Percentiles rank a stretch among this genome's conserved stretches.
phyloP scores from a whole-genome alignment of 2,888 invertebrate genomes.

The Ochlodes sylvanus region DNA sequence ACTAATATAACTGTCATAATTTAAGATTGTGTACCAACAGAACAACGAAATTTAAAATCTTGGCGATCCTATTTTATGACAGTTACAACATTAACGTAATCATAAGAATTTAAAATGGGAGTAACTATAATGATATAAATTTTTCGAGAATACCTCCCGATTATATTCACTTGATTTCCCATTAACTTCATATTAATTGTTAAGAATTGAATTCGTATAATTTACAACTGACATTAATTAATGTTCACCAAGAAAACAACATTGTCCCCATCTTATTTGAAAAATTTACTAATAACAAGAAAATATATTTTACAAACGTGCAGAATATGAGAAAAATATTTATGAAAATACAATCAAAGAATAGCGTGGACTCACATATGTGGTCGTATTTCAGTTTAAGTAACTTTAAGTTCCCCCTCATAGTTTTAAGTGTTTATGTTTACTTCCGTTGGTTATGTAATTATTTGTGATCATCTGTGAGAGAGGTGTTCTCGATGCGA shows the following conservation, averaged over 20 bases:
- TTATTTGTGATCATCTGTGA: constrained; percentile 83
- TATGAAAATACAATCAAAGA: constrained; percentile 46
- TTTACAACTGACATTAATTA: constrained; percentile 12
- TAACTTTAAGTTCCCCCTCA: constrained; percentile 66
- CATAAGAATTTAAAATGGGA: constrained; percentile 47
- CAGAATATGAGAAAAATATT: constrained; percentile 54
- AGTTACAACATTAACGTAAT: constrained; percentile 11
- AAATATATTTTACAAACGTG: constrained; percentile 48
- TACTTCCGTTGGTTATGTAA: constrained; percentile 77
- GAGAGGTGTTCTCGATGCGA: constrained; percentile 85
- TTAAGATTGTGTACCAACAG: constrained; percentile 7
- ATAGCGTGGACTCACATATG: constrained; percentile 58
- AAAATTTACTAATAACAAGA: constrained; percentile 7
- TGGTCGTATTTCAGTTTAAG: constrained; percentile 66
- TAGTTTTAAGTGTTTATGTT: constrained; percentile 75
- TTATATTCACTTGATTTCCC: constrained; percentile 14
- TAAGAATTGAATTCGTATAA: constrained; percentile 19
- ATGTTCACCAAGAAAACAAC: constrained; percentile 20
- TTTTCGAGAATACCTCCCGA: constrained; percentile 69
- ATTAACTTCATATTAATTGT: not conserved
- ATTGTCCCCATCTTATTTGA: constrained; percentile 36
- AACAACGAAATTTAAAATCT: not conserved
- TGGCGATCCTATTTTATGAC: constrained; percentile 20
- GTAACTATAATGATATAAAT: constrained; percentile 45
- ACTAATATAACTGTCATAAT: constrained; percentile 33